phyloP scores from a whole-genome alignment of 1,140 invertebrate genomes.

The Aphis gossypii region DNA sequence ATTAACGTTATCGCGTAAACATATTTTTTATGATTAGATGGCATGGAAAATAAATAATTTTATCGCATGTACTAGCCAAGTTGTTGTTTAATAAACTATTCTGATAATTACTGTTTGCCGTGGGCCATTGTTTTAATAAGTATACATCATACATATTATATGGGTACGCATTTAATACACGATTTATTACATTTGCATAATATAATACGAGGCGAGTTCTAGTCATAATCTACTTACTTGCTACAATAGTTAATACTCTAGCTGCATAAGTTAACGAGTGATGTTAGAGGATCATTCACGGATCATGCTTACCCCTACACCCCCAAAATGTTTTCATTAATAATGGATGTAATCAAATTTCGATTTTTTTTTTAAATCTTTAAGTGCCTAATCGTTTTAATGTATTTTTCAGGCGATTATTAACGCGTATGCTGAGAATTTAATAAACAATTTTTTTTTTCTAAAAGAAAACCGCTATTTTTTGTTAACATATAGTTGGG shows the following conservation, averaged over 20 bases:
- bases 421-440: neutral
- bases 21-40: neutral
- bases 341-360: neutral
- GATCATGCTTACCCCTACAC: neutral
- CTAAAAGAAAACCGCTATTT: neutral
- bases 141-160: neutral
- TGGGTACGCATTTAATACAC: neutral
- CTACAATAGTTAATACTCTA: neutral
- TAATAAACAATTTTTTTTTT: neutral
- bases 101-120: neutral
- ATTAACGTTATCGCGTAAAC: neutral
- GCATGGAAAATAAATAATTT: neutral
- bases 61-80: neutral
- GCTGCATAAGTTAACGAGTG: neutral
- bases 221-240: neutral
- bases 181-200: conserved; percentile 17
- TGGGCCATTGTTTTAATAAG: neutral
- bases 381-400: neutral
- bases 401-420: neutral
- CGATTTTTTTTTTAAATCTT: neutral
- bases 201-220: neutral
- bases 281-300: neutral
- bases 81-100: neutral
- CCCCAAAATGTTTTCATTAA: neutral
- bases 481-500: no score